Conservation (phyloP, 2,113 vertebrate species). For the Dicentrarchus labrax region DNA sequence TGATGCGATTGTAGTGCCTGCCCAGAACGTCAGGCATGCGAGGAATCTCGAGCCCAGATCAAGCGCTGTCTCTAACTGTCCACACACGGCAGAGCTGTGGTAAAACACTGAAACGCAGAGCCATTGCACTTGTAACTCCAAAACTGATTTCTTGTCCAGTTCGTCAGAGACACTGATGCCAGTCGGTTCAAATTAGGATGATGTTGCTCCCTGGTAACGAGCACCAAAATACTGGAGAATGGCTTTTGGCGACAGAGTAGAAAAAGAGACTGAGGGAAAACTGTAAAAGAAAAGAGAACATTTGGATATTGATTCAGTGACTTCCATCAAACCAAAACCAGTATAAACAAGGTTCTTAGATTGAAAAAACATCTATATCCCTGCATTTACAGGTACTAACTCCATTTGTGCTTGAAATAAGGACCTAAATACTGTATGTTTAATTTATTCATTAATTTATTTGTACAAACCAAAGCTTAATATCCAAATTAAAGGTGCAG, state of each 20-base stretch:
- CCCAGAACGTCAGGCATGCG: conserved; percentile 73
- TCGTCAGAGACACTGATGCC: conserved; percentile 30
- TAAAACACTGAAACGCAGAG: conserved; percentile 32
- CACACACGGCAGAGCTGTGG: conserved; percentile 34
- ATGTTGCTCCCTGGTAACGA: conserved; percentile 35
- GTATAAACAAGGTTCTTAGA: background rate
- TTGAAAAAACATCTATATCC: background rate
- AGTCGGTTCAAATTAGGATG: conserved; percentile 54
- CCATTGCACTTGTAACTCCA: conserved; percentile 44
- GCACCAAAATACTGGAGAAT: conserved; percentile 27
- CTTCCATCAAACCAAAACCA: conserved; percentile 15
- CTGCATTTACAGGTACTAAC: no score
- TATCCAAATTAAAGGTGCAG: conserved; percentile 7
- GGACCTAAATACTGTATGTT: background rate
- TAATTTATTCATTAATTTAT: no score
- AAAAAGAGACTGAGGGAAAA: background rate
- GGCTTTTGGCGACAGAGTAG: conserved; percentile 13
- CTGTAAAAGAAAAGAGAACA: background rate
- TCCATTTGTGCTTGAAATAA: background rate
- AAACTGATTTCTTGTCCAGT: conserved; percentile 49
- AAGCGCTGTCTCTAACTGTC: conserved; percentile 44
- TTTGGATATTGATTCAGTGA: conserved; percentile 15
- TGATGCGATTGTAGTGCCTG: conserved; percentile 67
- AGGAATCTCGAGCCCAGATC: conserved; percentile 70
- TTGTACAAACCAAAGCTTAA: background rate